Evolutionary conservation across 2,113 vertebrate species (phyloP), one percentile per base, ranked within the genome.

Genomic region (Girardinichthys multiradiatus): DNA sequence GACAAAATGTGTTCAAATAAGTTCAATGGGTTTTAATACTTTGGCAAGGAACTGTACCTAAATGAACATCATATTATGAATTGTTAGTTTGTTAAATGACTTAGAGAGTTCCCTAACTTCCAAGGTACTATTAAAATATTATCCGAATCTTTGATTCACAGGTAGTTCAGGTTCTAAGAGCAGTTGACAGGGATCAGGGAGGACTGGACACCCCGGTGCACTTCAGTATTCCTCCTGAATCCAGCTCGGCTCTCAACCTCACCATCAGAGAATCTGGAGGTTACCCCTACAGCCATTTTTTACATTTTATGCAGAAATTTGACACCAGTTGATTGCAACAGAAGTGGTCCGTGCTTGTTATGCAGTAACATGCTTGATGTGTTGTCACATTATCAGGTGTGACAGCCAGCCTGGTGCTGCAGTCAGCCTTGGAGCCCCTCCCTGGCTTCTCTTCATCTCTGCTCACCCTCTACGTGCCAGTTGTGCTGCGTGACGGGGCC

Each of bases 131-230:
- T n/a, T 57, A 57, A 17, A 33, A 4, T 9, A 15, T 12, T 26
- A 1, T 74, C 4, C 48, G 51, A 54, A 33, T 66, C 51, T 87
- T 28, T 88, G 39, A 58, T 57, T 48, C 61, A 28, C 88, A 97
- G 96, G 89, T 96, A 26, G 94, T 97, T 62, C 96, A 96, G 87
- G 92, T 96, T 30, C 84, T 97, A 63, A 87, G 91, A 59, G 94
- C 95, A 0, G 79, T 95, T 14, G 95, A 96, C 87, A 91, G 79
- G 85, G 95, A 96, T 31, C 93, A 95, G 13, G 93, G 81, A 10
- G 94, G 92, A 13, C 93, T 94, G 57, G 91, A 90, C 24, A 87
- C 91, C 45, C 87, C 84, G 0, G 90, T 97, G 70, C 95, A 95
- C 87, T 95, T 97, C 88, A 95, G 94, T 74, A 93, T 95, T 76